Base-by-base conservation (phyloP, 2,888 invertebrate genomes). In the Cremastinae sp. region DNA sequence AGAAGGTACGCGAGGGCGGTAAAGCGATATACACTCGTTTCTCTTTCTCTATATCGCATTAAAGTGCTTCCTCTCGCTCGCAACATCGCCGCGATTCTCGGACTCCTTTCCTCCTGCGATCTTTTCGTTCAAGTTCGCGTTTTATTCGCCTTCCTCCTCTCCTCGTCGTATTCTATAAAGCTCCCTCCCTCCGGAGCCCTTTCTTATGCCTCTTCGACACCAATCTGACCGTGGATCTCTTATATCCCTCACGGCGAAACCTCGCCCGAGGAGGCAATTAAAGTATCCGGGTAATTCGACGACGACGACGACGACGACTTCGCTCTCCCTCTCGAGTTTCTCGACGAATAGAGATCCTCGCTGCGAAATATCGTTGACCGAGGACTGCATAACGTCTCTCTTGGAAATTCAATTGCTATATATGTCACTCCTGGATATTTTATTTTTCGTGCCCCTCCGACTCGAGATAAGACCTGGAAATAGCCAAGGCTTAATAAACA, bases 261-360 rank as follows among this genome's bases (percentile, higher is more conserved):
- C 82, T 82, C 84, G 82, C 83, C 82, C 80, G 81, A 83, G 80
- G 81, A 84, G 87, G 86, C 87, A 88, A 88, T 88, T 87, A 87
- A 87, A 87, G 84, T 85, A 85, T 87, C 86, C 85, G 83, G 83
- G 79, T 85, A 84, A 85, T 85, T 85, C 84, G 84, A 79, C 75
- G 70, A 75, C 77, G 61, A 78, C 75, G 47, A 78, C 76, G 38
- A 73, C 61, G 74, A 72, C 68, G 69, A 71, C 71, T 56, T 64
- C 56, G 22, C 38, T 68, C 22, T 14, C 53, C 14, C 43, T 69
- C 59, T 58, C 22, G 28, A 28, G 28, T 28, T 28, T 49, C 12
- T 18, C 59, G 54, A 61, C 36, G 69, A 69, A 76, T 76, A 70
- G 72, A 76, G 76, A 76, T 76, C 73, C 69, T 70, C 59, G 54